Conservation (phyloP, 2,888 invertebrate genomes). For the Antheraea assamensis region DNA sequence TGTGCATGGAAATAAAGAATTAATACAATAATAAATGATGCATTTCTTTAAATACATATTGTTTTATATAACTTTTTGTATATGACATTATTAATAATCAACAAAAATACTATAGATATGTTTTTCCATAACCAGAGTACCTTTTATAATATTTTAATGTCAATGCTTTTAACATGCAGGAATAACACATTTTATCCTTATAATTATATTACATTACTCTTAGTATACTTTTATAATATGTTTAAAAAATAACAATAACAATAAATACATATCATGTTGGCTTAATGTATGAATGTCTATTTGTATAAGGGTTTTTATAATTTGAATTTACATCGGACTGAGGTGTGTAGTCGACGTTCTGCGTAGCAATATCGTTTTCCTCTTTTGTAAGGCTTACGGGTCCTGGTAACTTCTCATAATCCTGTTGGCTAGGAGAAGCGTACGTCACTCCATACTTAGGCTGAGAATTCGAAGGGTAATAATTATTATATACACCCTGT, state of each 20-base stretch:
- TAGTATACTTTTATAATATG: neutral
- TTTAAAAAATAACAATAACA: neutral
- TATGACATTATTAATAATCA: neutral
- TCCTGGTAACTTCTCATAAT: constrained; percentile 62
- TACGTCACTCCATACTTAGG: constrained; percentile 61
- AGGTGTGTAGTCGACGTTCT: constrained; percentile 58
- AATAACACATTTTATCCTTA: neutral
- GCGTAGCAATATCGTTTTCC: constrained; percentile 59
- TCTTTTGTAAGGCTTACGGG: constrained; percentile 58
- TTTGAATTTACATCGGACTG: constrained; percentile 57
- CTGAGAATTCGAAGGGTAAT: constrained; percentile 65
- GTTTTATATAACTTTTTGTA: neutral
- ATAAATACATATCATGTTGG: constrained; percentile 34
- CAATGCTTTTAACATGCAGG: neutral
- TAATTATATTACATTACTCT: neutral
- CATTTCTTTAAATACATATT: neutral
- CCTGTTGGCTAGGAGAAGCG: constrained; percentile 48
- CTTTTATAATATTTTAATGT: neutral
- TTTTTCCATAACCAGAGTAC: neutral
- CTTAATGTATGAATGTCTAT: constrained; percentile 58
- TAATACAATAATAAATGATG: neutral
- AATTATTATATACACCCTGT: constrained; percentile 68
- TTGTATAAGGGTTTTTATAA: constrained; percentile 63
- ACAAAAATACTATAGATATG: neutral
- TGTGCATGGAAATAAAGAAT: neutral